Evolutionary conservation across 2,797 vertebrate species (phyloP), one percentile per base, ranked within the genome.

Genomic region (Steatocranus sp.): DNA sequence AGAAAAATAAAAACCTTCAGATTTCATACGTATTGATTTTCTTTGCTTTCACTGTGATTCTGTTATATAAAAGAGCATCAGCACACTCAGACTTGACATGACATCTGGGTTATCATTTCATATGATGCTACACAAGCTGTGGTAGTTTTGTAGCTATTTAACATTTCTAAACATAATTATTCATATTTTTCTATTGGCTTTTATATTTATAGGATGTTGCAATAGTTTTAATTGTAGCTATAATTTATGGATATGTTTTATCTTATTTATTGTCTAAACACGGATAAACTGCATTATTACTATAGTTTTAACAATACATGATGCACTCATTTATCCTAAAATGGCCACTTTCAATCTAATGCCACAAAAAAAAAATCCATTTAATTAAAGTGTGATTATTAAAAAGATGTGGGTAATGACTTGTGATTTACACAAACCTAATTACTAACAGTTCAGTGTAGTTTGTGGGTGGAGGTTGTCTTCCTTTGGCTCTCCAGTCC

Each of bases 311-410:
- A 63, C 2, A 63, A 43, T 17, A 17, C 38, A 43, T 3, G 4
- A 1, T 43, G 20, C 20, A 70, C 5, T 43, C 9, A 18, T 43
- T 43, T 70, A 27, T 27, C 63, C 1, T 27, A 7, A 70, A 68
- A 70, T 0, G 0, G 2, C 5, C 23, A 27, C 0, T 17, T 68
- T 43, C 23, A 66, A 43, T 36, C 34, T 1, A 43, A 7, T 30
- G 18, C 12, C 25, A 43, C n/a, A 11, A 54, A 54, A 17, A 49
- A 54, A 5, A 2, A 2, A 0, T 54, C 25, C 14, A 17, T 54
- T 54, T 1, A 54, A 11, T 27, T 17, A 43, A 70, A 3, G 4
- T 18, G 14, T 18, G 8, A 27, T 68, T 27, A 27, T 68, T 27
- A 11, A 43, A 7, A 1, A 43, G 1, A 18, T 0, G 4, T 70